Conservation (phyloP, 2,888 invertebrate genomes). For the Pimpla rufipes region DNA sequence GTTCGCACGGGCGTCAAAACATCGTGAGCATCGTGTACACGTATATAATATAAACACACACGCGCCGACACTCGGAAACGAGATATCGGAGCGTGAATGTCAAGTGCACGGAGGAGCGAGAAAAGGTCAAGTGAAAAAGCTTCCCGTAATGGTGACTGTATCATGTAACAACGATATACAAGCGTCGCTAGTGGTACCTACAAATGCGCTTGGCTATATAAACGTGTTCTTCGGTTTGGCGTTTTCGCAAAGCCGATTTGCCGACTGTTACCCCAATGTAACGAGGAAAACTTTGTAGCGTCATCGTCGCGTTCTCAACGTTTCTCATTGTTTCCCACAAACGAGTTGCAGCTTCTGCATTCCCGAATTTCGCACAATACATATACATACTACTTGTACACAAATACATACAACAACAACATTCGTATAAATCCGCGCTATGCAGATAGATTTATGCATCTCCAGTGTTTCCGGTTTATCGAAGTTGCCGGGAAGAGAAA, state of each 20-base stretch:
- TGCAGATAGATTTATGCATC: conserved; percentile 36
- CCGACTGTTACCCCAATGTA: not conserved
- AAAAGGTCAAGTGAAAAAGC: conserved; percentile 56
- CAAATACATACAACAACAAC: not conserved
- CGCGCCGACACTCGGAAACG: not conserved
- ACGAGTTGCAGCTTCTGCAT: not conserved
- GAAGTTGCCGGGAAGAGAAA: conserved; percentile 47
- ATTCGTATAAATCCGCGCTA: not conserved
- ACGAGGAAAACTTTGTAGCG: not conserved
- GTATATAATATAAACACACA: conserved; percentile 18
- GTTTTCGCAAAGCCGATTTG: conserved; percentile 5
- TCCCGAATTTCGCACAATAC: not conserved
- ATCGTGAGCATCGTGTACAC: conserved; percentile 10
- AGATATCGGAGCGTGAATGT: conserved; percentile 52
- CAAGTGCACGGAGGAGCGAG: conserved; percentile 28
- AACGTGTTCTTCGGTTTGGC: not conserved
- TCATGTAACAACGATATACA: not conserved
- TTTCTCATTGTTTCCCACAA: conserved; percentile 4
- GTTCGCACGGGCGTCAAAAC: not conserved
- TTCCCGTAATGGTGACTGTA: not conserved
- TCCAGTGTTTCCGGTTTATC: conserved; percentile 51
- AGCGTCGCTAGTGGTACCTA: conserved; percentile 4
- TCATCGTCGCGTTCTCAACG: not conserved
- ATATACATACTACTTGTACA: not conserved
- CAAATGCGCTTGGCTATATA: not conserved